These are phyloP conservation scores for Ferrisia virgata DNA, from an alignment of 2,888 invertebrate species.

Conservation along the genomic window DNA sequence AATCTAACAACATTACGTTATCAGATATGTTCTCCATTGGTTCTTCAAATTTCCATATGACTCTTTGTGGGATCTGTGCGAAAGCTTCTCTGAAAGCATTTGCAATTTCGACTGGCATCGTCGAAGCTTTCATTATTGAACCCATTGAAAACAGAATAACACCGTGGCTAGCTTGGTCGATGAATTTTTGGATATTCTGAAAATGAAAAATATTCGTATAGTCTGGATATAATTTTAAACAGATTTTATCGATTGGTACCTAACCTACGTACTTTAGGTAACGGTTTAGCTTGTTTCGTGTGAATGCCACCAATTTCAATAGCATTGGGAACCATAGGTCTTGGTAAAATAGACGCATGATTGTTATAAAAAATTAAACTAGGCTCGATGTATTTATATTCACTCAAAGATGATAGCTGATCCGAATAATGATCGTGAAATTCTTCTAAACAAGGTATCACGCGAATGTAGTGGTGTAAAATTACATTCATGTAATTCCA, in stretches of 20 bases:
- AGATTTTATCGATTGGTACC: neutral
- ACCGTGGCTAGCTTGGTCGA: conserved; percentile 64
- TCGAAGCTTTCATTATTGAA: conserved; percentile 66
- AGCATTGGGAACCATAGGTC: conserved; percentile 1
- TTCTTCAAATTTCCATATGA: conserved; percentile 75
- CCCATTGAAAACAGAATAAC: conserved; percentile 75
- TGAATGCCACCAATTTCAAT: conserved; percentile 35
- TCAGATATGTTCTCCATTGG: conserved; percentile 53
- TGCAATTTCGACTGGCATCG: conserved; percentile 62
- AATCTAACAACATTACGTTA: conserved; percentile 51
- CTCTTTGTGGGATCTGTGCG: conserved; percentile 62
- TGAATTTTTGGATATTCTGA: conserved; percentile 60
- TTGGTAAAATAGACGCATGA: conserved; percentile 2
- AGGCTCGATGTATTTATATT: neutral
- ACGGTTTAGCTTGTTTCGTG: neutral
- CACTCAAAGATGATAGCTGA: neutral
- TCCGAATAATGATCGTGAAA: neutral
- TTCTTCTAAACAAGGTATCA: neutral
- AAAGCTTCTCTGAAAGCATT: conserved; percentile 63
- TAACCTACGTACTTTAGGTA: conserved; percentile 18
- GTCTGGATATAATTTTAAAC: no score
- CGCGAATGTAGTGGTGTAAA: neutral
- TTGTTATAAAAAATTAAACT: conserved; percentile 24
- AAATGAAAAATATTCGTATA: neutral
- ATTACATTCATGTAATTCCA: neutral